Evolutionary conservation across 2,888 invertebrate genomes (phyloP).

Genomic region (Hydroisotoma schaefferi): DNA sequence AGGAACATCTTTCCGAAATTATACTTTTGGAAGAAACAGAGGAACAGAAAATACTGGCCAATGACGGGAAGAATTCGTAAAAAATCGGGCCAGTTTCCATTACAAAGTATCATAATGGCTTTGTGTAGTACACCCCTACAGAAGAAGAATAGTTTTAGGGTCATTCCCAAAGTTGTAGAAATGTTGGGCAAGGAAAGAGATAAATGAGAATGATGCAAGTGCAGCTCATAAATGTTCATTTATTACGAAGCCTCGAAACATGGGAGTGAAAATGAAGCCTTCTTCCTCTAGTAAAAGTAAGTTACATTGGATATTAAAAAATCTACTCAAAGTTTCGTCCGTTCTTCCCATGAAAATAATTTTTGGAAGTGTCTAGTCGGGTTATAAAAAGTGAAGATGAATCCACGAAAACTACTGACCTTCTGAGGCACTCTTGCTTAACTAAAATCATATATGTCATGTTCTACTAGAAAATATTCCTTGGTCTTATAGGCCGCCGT

Average conservation of each 20-base stretch:
- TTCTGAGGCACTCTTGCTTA: not conserved
- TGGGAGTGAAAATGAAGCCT: not conserved
- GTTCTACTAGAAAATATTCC: constrained; percentile 3
- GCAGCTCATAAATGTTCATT: constrained; percentile 35
- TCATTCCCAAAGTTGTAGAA: not conserved
- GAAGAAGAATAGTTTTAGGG: too few relatives aligned
- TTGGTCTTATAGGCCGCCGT: constrained; percentile 34
- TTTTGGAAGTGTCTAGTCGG: not conserved
- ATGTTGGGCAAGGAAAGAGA: constrained; percentile 11
- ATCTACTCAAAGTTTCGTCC: not conserved
- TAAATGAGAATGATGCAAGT: constrained; percentile 17
- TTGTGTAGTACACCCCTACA: too few relatives aligned
- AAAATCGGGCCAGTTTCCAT: constrained; percentile 5
- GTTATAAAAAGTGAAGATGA: not conserved
- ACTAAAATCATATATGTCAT: not conserved
- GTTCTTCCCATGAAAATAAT: not conserved
- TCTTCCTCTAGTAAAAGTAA: not conserved
- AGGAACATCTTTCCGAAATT: too few relatives aligned
- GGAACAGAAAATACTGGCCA: too few relatives aligned
- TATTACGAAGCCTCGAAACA: constrained; percentile 19
- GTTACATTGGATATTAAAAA: not conserved
- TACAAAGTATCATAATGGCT: too few relatives aligned
- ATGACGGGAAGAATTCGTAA: not conserved
- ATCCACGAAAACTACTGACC: constrained; percentile 9
- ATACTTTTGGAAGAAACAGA: too few relatives aligned